These are phyloP conservation scores for Pseudochaenichthys georgianus DNA, from an alignment of 2,797 vertebrate genomes.

Conservation along the genomic window DNA sequence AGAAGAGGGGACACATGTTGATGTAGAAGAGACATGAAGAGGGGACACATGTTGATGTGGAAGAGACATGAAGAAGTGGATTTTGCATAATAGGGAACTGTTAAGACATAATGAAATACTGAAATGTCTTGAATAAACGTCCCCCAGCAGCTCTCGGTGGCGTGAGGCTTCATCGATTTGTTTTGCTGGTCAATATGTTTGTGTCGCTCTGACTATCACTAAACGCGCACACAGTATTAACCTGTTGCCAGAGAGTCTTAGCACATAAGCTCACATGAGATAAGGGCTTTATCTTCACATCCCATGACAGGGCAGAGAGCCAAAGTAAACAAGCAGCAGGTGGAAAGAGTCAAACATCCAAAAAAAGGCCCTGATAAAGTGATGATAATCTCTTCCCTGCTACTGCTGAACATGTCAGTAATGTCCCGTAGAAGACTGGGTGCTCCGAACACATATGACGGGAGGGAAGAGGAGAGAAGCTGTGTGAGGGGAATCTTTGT, in stretches of 20 bases:
- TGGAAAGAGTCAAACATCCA: conserved; percentile 11
- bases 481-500: no score
- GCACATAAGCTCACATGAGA: conserved; percentile 5
- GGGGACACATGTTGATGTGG: no score
- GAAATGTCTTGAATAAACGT: conserved; percentile 5
- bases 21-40: no score
- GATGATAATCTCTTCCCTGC: not conserved
- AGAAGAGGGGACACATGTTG: no score
- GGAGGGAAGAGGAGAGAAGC: not conserved
- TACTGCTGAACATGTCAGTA: not conserved
- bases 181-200: conserved; percentile 46
- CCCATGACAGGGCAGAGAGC: not conserved
- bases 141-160: not conserved
- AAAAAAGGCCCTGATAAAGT: conserved; percentile 1
- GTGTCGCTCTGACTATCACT: conserved; percentile 17
- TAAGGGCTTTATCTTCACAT: conserved; percentile 11
- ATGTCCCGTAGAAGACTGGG: not conserved
- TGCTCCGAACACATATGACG: not conserved
- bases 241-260: not conserved
- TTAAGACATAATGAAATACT: not conserved
- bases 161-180: conserved; percentile 35
- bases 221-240: conserved; percentile 7
- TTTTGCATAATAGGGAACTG: no score
- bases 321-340: conserved; percentile 40
- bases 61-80: no score